A percentile compares a stretch with the other conserved stretches of the same genome.
These are phyloP conservation scores for Drosophila lacteicornis DNA, from an alignment of 1,140 invertebrate genomes.

Conservation along the genomic window DNA sequence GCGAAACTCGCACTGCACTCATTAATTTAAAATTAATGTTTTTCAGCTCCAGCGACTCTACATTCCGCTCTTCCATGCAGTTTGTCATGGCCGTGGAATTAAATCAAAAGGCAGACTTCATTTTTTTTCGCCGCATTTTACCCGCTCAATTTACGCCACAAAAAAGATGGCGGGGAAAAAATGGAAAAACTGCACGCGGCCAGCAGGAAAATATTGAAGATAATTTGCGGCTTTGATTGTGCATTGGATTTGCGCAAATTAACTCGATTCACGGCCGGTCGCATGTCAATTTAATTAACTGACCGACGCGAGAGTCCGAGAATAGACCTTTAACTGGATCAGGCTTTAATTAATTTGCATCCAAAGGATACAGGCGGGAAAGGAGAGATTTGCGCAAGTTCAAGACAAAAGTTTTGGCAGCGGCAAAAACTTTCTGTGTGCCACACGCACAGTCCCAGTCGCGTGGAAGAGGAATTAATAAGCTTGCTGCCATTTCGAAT, in stretches of 20 bases:
- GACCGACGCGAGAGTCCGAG: constrained; percentile 10
- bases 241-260: constrained; percentile 72
- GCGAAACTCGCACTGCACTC: constrained; percentile 8
- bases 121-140: constrained; percentile 31
- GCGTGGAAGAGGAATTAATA: constrained; percentile 68
- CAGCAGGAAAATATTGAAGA: constrained; percentile 62
- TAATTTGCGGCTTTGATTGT: constrained; percentile 65
- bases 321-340: constrained; percentile 23
- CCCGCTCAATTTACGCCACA: constrained; percentile 53
- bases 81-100: constrained; percentile 60
- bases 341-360: constrained; percentile 34
- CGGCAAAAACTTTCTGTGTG: constrained; percentile 13
- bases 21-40: constrained; percentile 43
- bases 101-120: constrained; percentile 65
- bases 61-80: constrained; percentile 35
- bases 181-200: constrained; percentile 20
- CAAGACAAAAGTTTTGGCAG: constrained; percentile 21
- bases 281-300: constrained; percentile 70
- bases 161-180: constrained; percentile 18
- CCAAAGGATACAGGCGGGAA: neutral
- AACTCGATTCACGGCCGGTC: constrained; percentile 68
- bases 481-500: constrained; percentile 56
- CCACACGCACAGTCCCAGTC: constrained; percentile 52
- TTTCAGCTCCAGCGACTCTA: constrained; percentile 4
- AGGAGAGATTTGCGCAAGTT: constrained; percentile 30